Evolutionary conservation across 2,113 vertebrate species (phyloP), one percentile per base, ranked within the genome.

Genomic region (Eclectus roratus): DNA sequence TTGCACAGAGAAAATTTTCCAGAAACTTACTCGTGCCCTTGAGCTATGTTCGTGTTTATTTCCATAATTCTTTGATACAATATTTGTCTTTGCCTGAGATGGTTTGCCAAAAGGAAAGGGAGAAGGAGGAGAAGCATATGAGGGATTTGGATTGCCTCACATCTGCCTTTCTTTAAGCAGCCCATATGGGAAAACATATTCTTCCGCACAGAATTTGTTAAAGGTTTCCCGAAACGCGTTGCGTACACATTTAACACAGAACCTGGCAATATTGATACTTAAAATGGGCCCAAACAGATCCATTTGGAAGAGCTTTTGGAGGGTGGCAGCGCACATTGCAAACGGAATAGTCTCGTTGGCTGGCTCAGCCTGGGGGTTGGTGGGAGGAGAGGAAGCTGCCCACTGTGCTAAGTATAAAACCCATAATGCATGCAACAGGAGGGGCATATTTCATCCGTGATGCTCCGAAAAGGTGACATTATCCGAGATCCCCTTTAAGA

Each of bases 141-240:
- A 94, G 94, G 91, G 95, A 91, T 97, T 96, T 95, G 92, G 89
- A 95, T 93, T 91, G 71, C 97, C 92, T 96, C 97, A 97, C 97
- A 98, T 97, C 97, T 97, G 97, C 97, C 88, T 96, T 89, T 74
- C 96, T 94, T 94, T 80, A 97, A 95, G 94, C 96, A 93, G 95
- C 94, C 97, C 97, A 97, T 97, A 94, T 98, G 98, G 98, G 96
- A 93, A 97, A 97, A 95, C 97, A 98, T 96, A 98, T 97, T 97
- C 96, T 88, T 97, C 97, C 91, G 95, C 94, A 71, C 88, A 97
- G 97, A 97, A 96, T 96, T 95, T 95, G 93, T 94, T 77, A 88
- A 82, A 94, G 96, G 96, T 91, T 95, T 70, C 66, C 60, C 77
- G 69, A 89, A 80, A 91, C 20, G 60, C 83, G 25, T n/a, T 8